Base-by-base conservation (phyloP, 2,888 invertebrate species). In the Pseudanteris insignis region DNA sequence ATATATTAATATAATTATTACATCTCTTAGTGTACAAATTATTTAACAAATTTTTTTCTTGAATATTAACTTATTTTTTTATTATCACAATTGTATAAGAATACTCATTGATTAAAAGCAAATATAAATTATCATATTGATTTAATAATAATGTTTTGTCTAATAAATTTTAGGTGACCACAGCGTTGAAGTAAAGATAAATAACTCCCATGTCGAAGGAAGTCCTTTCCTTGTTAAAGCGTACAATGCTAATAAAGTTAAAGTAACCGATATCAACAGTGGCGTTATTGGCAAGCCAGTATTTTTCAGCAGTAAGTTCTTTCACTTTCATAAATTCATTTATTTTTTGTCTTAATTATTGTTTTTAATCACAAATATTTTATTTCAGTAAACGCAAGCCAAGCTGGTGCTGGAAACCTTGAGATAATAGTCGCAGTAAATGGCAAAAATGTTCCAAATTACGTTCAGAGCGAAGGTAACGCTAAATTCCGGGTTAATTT, bases 381-480 rank as follows among this genome's bases (percentile, higher is more conserved):
- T 41, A 21, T 94, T 76, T 88, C 89, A 47, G 96, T 97, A 41
- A 96, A 98, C 80, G 97, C 96, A 4, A 94, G 94, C 63, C 91
- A 94, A 80, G 96, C 85, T 72, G 94, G 97, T 62, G 96, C 96
- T 37, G 97, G 97, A 13, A 97, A 97, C 81, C 84, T 97, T 75
- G 97, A 98, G 83, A 97, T 98, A 46, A 96, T 97, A 60, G 96
- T 98, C 0, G 95, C 96, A 0, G 96, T 96, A 1, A 94, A 91
- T 72, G 95, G 95, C 8, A 89, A 95, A 73, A 98, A 98, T 81
- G 96, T 98, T 9, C 97, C 97, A 6, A 98, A 98, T 83, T 97
- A 95, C 79, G 97, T 98, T 1, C 94, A 96, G 75, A 93, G 95
- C 30, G 96, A 97, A 83, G 96, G 96, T 28, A 96, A 96, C 79